A percentile compares a stretch with the other conserved stretches of the same genome.
Conservation (phyloP, 2,113 vertebrate genomes). For the Okapia johnstoni region DNA sequence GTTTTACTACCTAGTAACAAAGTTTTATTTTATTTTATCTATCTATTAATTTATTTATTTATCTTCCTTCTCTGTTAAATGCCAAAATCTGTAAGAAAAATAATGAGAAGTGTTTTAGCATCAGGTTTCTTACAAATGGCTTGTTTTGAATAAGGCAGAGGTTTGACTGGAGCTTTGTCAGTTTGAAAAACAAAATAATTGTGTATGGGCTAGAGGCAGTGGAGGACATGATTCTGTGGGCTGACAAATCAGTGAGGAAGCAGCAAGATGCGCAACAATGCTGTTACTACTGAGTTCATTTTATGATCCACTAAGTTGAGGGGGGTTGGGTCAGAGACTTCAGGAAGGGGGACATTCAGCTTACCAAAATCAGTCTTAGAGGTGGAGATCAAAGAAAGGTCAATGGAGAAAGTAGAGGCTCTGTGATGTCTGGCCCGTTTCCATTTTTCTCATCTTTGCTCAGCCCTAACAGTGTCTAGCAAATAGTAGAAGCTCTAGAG, state of each 20-base stretch:
- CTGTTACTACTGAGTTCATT: neutral
- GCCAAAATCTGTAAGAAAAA: conserved; percentile 6
- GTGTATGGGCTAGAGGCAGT: neutral
- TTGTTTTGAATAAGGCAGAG: neutral
- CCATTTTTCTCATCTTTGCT: neutral
- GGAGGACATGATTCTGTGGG: neutral
- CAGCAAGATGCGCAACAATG: accelerated
- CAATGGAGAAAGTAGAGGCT: neutral
- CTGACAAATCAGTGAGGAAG: neutral
- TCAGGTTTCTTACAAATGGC: neutral
- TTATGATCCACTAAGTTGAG: neutral
- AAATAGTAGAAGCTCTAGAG: neutral
- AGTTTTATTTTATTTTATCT: neutral
- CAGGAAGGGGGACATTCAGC: neutral
- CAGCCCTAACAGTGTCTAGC: neutral
- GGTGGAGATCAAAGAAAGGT: neutral
- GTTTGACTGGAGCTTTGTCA: neutral
- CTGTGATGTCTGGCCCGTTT: neutral
- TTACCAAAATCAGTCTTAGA: neutral
- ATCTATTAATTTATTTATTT: neutral
- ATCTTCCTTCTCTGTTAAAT: neutral
- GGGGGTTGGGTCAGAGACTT: neutral
- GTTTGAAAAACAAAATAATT: neutral
- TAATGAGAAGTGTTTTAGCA: neutral
- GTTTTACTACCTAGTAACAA: conserved; percentile 44